Evolutionary conservation across 2,113 vertebrate species (phyloP).

Genomic region (Dipodomys stephensi): DNA sequence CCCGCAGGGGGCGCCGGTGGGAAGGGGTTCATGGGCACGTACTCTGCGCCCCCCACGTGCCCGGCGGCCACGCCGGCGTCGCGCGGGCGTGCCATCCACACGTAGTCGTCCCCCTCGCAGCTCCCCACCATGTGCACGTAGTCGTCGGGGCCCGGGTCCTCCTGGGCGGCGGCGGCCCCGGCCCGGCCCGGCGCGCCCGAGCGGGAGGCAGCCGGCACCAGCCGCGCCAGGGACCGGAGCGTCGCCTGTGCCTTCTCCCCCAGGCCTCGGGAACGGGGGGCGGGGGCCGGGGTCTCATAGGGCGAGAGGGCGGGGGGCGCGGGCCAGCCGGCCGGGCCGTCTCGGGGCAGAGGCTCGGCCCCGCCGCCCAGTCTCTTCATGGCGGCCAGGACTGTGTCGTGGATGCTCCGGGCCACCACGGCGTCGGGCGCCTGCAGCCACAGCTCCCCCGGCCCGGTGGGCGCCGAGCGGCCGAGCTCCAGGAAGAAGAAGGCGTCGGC

Average conservation of each 20-base stretch:
- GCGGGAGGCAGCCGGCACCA: slow-evolving; percentile 80
- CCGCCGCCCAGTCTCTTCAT: slow-evolving; percentile 89
- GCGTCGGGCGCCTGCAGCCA: slow-evolving; percentile 93
- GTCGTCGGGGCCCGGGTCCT: slow-evolving; percentile 83
- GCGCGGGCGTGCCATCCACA: slow-evolving; percentile 90
- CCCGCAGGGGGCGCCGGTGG: slow-evolving; percentile 81
- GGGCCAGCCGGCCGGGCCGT: slow-evolving; percentile 81
- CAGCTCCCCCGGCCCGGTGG: slow-evolving; percentile 91
- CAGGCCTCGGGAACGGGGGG: background rate
- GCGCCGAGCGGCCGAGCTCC: slow-evolving; percentile 90
- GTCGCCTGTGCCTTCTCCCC: background rate
- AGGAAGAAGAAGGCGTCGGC: slow-evolving; percentile 92
- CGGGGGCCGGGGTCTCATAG: slow-evolving; percentile 66
- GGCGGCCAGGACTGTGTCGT: slow-evolving; percentile 90
- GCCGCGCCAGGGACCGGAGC: background rate
- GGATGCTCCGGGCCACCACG: slow-evolving; percentile 92
- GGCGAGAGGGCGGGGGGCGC: slow-evolving; percentile 61
- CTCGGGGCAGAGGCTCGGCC: slow-evolving; percentile 78
- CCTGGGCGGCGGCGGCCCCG: slow-evolving; percentile 88
- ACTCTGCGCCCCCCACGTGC: slow-evolving; percentile 86
- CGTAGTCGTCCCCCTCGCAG: slow-evolving; percentile 86
- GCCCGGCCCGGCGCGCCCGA: slow-evolving; percentile 76
- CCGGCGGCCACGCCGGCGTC: slow-evolving; percentile 66
- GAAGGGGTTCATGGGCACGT: slow-evolving; percentile 90
- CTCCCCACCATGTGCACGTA: slow-evolving; percentile 91